Evolutionary conservation across 2,888 invertebrate species (phyloP).

Genomic region (Drosophila diplacantha): DNA sequence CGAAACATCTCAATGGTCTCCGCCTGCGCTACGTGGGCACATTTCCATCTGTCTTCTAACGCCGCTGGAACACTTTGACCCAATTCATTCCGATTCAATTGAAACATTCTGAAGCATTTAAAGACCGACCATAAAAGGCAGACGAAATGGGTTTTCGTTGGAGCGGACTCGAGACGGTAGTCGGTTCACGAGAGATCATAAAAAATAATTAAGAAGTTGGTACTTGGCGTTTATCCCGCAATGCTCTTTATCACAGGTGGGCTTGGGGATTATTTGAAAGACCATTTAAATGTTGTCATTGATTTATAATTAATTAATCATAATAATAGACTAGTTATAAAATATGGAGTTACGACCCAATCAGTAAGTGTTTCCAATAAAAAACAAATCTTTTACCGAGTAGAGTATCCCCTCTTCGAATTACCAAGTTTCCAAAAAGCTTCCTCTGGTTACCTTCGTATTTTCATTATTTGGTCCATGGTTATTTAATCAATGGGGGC

Average conservation of each 20-base stretch:
- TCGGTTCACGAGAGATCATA: slow-evolving; percentile 61
- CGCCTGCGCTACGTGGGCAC: slow-evolving; percentile 29
- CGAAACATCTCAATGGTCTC: slow-evolving; percentile 50
- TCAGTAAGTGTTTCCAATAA: too few species aligned
- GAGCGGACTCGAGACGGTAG: slow-evolving; percentile 51
- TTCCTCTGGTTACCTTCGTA: background rate
- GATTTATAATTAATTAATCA: background rate
- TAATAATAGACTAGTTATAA: background rate
- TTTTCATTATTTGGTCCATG: slow-evolving; percentile 29
- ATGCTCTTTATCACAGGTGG: slow-evolving; percentile 24
- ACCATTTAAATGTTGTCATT: too few species aligned
- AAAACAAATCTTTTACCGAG: too few species aligned
- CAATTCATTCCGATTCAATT: slow-evolving; percentile 47
- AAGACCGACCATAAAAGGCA: slow-evolving; percentile 51
- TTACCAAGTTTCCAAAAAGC: background rate
- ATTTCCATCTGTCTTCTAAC: slow-evolving; percentile 45
- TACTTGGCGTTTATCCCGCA: slow-evolving; percentile 25
- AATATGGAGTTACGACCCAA: background rate
- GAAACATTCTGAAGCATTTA: slow-evolving; percentile 52
- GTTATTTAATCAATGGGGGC: slow-evolving; percentile 68
- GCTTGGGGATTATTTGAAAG: background rate
- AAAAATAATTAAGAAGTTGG: slow-evolving; percentile 65
- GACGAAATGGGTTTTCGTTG: slow-evolving; percentile 29
- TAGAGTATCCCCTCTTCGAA: slow-evolving; percentile 41
- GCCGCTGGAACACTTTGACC: slow-evolving; percentile 66